Evolutionary conservation across 2,113 vertebrate genomes (phyloP).

Genomic region (Toxostoma redivivum): DNA sequence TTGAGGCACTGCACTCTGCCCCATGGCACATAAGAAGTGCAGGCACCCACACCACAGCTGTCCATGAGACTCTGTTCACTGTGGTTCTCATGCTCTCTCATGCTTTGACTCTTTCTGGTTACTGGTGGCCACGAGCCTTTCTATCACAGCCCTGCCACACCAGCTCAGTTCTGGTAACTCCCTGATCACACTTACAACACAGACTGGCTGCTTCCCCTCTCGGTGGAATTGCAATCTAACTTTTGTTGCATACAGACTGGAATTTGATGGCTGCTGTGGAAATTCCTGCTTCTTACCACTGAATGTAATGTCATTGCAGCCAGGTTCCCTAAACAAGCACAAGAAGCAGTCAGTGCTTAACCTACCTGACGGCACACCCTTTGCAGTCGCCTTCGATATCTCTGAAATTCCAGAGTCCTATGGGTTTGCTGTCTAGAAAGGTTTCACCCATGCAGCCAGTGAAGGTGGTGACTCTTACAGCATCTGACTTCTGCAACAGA

Average conservation of each 20-base stretch:
- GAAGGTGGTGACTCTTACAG: constrained; percentile 88
- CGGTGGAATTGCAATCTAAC: not conserved
- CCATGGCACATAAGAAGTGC: rapidly evolving
- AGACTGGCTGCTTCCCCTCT: not conserved
- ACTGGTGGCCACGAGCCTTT: not conserved
- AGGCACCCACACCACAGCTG: not conserved
- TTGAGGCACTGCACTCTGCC: not conserved
- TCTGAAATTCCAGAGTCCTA: constrained; percentile 97
- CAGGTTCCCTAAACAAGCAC: not conserved
- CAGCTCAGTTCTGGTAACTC: not conserved
- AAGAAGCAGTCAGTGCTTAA: not conserved
- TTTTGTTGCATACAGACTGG: not conserved
- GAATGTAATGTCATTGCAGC: not conserved
- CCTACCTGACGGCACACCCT: constrained; percentile 91
- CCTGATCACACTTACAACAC: not conserved
- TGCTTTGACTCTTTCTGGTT: not conserved
- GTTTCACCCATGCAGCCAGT: constrained; percentile 96
- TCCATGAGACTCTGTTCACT: not conserved
- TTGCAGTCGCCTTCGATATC: constrained; percentile 92
- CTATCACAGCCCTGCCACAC: not conserved
- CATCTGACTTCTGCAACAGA: constrained; percentile 87
- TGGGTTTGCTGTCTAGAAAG: constrained; percentile 90
- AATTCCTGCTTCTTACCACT: not conserved
- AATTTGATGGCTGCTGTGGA: not conserved
- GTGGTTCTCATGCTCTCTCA: not conserved